Percentiles rank a stretch among this genome's conserved stretches.
Conservation (phyloP, 2,888 invertebrate genomes). For the Tenthredo livida region DNA sequence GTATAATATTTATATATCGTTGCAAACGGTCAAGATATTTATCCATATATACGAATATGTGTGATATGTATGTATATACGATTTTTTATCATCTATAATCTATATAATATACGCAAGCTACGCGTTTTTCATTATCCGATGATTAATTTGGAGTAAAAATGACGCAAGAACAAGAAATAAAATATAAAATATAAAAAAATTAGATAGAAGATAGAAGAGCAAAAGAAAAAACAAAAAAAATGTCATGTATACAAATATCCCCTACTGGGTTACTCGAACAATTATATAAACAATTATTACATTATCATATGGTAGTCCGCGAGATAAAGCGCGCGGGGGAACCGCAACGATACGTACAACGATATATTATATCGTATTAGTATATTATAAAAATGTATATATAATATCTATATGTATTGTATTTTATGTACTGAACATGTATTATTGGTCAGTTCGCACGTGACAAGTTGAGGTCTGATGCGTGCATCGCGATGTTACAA, state of each 20-base stretch:
- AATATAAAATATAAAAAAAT: neutral
- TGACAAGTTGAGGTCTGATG: constrained; percentile 7
- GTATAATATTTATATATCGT: neutral
- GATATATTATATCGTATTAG: too few relatives aligned
- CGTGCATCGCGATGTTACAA: constrained; percentile 22
- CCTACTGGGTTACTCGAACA: neutral
- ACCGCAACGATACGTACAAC: neutral
- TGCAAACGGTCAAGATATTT: neutral
- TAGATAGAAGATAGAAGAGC: neutral
- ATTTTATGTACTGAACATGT: neutral
- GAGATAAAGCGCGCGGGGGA: neutral
- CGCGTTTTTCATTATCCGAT: neutral
- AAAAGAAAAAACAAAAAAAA: neutral
- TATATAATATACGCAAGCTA: neutral
- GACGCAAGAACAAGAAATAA: neutral
- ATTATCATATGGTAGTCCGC: neutral
- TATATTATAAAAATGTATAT: too few relatives aligned
- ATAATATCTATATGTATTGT: neutral
- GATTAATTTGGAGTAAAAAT: neutral
- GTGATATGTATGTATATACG: too few relatives aligned
- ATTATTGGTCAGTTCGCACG: constrained; percentile 11
- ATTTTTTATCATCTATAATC: too few relatives aligned
- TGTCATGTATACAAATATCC: neutral
- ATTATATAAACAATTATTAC: neutral
- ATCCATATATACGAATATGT: neutral